Evolutionary conservation across 2,888 invertebrate genomes (phyloP).

Genomic region (Pyrocoelia pectoralis): DNA sequence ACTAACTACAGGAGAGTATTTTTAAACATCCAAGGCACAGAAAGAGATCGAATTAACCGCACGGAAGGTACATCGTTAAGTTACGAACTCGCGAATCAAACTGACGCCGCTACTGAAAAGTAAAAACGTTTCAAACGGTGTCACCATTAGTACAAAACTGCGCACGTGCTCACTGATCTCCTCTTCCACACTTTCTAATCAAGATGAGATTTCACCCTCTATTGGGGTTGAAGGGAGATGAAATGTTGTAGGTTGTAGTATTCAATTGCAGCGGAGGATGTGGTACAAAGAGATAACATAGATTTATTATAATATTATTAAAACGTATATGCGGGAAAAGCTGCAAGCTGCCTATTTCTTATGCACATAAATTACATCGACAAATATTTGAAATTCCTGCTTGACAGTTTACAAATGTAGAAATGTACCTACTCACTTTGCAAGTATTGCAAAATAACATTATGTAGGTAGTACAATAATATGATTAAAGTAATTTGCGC

Average conservation of each 20-base stretch:
- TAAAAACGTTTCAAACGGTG: constrained; percentile 15
- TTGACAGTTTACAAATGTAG: not conserved
- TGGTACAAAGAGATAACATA: not conserved
- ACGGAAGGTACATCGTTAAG: constrained; percentile 1
- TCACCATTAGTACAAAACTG: constrained; percentile 18
- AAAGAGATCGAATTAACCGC: not conserved
- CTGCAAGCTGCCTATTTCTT: not conserved
- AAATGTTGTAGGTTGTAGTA: not conserved
- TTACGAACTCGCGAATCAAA: constrained; percentile 14
- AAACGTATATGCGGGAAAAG: not conserved
- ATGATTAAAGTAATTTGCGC: too few species aligned
- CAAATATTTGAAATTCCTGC: constrained; percentile 7
- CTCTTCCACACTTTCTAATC: constrained; percentile 10
- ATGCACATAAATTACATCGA: not conserved
- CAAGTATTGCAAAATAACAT: too few species aligned
- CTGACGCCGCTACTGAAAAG: constrained; percentile 20
- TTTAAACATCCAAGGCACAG: constrained; percentile 8
- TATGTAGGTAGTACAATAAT: too few species aligned
- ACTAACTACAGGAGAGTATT: not conserved
- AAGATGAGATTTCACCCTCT: not conserved
- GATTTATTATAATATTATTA: not conserved
- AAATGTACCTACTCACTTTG: too few species aligned
- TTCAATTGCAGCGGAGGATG: not conserved
- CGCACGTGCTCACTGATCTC: constrained; percentile 23
- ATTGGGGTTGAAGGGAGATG: constrained; percentile 1